Percentiles rank a stretch among this genome's conserved stretches.
phyloP scores from a whole-genome alignment of 2,113 vertebrate genomes.

The Gobius niger region DNA sequence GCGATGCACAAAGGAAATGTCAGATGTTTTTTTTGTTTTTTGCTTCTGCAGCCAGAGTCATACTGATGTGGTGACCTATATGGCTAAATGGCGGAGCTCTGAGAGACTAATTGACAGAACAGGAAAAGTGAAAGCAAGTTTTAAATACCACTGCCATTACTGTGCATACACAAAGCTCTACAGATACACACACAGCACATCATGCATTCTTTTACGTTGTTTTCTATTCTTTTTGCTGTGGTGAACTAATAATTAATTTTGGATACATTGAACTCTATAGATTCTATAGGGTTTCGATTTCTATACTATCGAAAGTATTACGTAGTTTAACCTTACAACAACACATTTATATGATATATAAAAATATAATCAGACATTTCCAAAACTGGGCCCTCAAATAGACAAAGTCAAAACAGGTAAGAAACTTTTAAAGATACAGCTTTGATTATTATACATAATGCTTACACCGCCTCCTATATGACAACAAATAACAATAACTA shows the following conservation, averaged over 20 bases:
- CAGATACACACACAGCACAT: conserved; percentile 8
- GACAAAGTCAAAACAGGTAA: too few relatives aligned
- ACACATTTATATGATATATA: too few relatives aligned
- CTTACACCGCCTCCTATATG: too few relatives aligned
- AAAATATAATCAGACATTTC: too few relatives aligned
- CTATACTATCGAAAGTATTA: too few relatives aligned
- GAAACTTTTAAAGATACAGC: too few relatives aligned
- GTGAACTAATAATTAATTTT: not conserved
- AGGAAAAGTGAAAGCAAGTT: conserved; percentile 19
- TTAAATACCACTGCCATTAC: conserved; percentile 44
- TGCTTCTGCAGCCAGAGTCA: conserved; percentile 23
- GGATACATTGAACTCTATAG: not conserved
- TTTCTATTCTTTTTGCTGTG: not conserved
- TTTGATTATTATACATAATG: too few relatives aligned
- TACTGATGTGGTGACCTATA: conserved; percentile 70
- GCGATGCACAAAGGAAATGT: conserved; percentile 60
- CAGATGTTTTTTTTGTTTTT: conserved; percentile 43
- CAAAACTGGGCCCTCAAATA: too few relatives aligned
- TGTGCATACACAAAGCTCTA: conserved; percentile 18
- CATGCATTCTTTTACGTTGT: conserved; percentile 18
- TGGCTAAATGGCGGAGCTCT: conserved; percentile 53
- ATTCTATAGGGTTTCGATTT: too few relatives aligned
- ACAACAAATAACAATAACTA: not conserved
- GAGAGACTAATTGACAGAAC: conserved; percentile 37
- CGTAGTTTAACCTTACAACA: too few relatives aligned